Evolutionary conservation across 2,797 vertebrate genomes (phyloP).

Genomic region (Clarias pachynema): DNA sequence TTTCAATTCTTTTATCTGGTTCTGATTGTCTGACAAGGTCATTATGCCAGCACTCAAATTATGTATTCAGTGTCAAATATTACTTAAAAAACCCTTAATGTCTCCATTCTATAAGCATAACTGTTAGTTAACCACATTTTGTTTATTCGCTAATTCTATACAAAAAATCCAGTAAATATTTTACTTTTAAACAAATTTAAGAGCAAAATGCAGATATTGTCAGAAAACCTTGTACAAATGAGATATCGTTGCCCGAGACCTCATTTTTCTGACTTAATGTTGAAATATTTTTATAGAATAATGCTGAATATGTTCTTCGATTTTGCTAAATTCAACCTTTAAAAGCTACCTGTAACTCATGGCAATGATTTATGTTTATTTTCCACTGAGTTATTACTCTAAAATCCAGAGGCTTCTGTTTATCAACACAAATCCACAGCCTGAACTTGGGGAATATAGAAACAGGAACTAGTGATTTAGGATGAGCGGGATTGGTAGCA

Average conservation of each 20-base stretch:
- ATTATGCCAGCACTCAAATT: neutral
- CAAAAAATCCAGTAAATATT: neutral
- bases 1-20: neutral
- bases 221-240: neutral
- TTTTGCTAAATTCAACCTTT: neutral
- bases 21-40: neutral
- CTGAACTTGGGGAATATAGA: slow-evolving; percentile 20
- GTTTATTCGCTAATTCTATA: neutral
- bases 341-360: slow-evolving; percentile 1
- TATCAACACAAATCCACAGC: slow-evolving; percentile 14
- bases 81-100: neutral
- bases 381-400: slow-evolving; percentile 22
- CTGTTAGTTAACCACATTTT: neutral
- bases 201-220: neutral
- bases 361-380: slow-evolving; percentile 13
- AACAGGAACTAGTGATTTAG: slow-evolving; percentile 26
- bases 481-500: slow-evolving; percentile 15
- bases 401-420: slow-evolving; percentile 27
- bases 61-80: neutral
- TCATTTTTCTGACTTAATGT: neutral
- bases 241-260: neutral
- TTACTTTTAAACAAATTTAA: neutral
- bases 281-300: neutral
- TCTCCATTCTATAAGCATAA: neutral
- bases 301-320: neutral